phyloP scores from a whole-genome alignment of 2,113 vertebrate species.

The Sitta europaea region DNA sequence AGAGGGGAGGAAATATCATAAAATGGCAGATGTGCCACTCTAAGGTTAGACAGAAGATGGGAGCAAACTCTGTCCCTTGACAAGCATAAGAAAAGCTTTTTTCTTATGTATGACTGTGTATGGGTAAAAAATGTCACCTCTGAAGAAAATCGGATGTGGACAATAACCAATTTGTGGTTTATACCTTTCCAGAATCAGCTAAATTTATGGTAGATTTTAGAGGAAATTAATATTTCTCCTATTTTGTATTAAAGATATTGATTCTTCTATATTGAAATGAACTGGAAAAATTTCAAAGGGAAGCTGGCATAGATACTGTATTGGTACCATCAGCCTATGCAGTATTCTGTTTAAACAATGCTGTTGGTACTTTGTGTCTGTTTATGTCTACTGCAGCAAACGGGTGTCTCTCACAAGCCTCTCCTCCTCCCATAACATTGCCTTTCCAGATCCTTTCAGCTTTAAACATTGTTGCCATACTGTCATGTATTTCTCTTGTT shows the following conservation, averaged over 20 bases:
- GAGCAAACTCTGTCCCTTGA: neutral
- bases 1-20: neutral
- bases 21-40: neutral
- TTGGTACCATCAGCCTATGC: neutral
- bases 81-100: neutral
- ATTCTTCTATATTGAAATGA: neutral
- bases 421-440: neutral
- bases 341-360: neutral
- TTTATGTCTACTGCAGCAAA: neutral
- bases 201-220: neutral
- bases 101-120: neutral
- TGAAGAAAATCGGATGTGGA: neutral
- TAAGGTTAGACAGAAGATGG: neutral
- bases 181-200: neutral
- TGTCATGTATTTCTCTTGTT: neutral
- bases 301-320: neutral
- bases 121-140: neutral
- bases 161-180: neutral
- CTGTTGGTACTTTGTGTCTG: neutral
- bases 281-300: neutral
- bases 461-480: rapidly evolving
- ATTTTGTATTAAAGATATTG: neutral
- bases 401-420: neutral
- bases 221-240: neutral
- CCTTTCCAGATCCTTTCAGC: neutral